Evolutionary conservation across 2,797 vertebrate genomes (phyloP), one percentile per base, ranked within the genome.

Genomic region (Alca torda): DNA sequence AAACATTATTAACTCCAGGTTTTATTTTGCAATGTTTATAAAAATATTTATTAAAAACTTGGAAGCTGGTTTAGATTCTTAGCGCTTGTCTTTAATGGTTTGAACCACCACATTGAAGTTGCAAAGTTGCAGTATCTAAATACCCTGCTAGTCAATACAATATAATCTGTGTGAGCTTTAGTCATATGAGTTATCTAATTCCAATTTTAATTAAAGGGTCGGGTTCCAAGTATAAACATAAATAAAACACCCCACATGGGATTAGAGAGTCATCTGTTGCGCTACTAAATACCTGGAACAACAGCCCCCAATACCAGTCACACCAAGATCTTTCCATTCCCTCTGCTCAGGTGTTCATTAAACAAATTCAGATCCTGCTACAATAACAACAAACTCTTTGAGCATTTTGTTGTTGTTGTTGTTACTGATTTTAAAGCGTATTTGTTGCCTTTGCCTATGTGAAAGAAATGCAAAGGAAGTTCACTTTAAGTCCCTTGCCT

Each of bases 211-310:
- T 74, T 63, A 35, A 69, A 76, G 20, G 12, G 28, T 68, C 46
- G 50, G 15, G 35, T 87, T 96, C 84, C 67, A 91, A 68, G 15
- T 51, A 90, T 25, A 81, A 89, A 46, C 56, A 73, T 88, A 89
- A 89, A 90, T 67, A 77, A 81, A 92, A 73, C 59, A 26, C 14
- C 8, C 53, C 19, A 50, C 19, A 68, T n/a, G 20, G 77, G 90
- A 94, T 93, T 96, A 96, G 43, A 78, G 30, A 69, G 26, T 94
- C 48, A 82, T 74, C 72, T 97, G 84, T 56, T 79, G 3, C 60
- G 43, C 75, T 59, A 39, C 75, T 83, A 70, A 93, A 87, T 78
- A 83, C n/a, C 35, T 89, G 88, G 86, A 91, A 90, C 16, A 87
- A 54, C 50, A 69, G 37, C 16, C 17, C 14, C 20, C 5, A 5